Base-by-base conservation (phyloP, 1,140 invertebrate species). In the Trichonephila clavipes region DNA sequence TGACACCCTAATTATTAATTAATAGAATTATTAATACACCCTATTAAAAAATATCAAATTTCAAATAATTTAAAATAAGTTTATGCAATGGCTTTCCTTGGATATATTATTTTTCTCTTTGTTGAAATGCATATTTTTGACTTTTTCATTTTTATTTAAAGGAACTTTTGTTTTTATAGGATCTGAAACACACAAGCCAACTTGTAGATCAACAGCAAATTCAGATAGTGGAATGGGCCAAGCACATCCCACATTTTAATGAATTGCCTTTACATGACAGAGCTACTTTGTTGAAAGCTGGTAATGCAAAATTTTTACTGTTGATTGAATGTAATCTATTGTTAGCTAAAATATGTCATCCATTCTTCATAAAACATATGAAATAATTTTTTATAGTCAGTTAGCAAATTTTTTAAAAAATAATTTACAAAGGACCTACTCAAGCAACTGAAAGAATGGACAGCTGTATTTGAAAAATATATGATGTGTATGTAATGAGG, bases 191-290 rank as follows among this genome's bases (percentile, higher is more conserved):
- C 95, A 97, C 98, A 94, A 97, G 97, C 95, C 97, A 97, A 95
- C 97, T 97, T 40, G 97, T 98, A 82, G 98, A 99, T 95, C 98
- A 98, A 96, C 99, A 99, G 95, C 96, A 99, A 94, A 97, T 98
- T 94, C 98, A 99, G 95, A 96, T 99, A 95, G 98, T 99, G 18
- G 98, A 99, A 95, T 99, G 99, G 98, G 99, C 99, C 24, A 99
- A 99, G 95, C 97, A 98, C 95, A 98, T 99, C 95, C 98, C 98
- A 12, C 98, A 99, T 95, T 99, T 99, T 96, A 97, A 97, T 21
- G 98, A 98, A 94, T 96, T 99, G 95, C 97, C 98, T 77, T 95
- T 99, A 24, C 97, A 98, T 61, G 99, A 99, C 96, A 98, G 99
- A 96, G 98, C 99, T 28, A 96, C 97, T 94, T 96, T 99, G 85